These are phyloP conservation scores for Leptobrachium leishanense DNA, from an alignment of 2,113 vertebrate genomes.

Conservation along the genomic window DNA sequence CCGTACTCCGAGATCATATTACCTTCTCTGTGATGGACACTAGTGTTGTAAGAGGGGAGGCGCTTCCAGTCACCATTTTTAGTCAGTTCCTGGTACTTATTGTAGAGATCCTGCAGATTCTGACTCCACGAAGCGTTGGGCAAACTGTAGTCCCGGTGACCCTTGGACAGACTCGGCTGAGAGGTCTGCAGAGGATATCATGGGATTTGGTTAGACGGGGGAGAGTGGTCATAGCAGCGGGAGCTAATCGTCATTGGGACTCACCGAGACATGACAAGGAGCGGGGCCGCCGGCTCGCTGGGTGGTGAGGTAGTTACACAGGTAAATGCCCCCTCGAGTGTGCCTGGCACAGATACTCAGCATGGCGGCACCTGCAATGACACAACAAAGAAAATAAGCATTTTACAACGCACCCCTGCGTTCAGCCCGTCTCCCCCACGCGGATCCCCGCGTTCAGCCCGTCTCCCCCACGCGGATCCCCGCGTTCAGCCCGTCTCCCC, in stretches of 20 bases:
- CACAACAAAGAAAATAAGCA: background rate
- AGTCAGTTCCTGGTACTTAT: slow-evolving; percentile 68
- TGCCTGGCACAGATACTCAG: slow-evolving; percentile 2
- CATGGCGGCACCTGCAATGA: background rate
- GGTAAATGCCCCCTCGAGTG: background rate
- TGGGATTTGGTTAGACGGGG: background rate
- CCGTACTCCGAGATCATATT: too few relatives aligned
- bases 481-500: too few relatives aligned
- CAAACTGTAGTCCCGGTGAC: slow-evolving; percentile 68
- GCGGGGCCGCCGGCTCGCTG: fast-evolving
- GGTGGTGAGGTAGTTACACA: background rate
- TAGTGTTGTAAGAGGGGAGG: slow-evolving; percentile 64
- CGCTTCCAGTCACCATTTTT: slow-evolving; percentile 67
- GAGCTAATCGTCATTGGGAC: background rate
- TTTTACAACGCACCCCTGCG: too few relatives aligned
- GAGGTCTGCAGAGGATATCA: slow-evolving; percentile 34
- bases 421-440: too few relatives aligned
- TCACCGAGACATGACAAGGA: slow-evolving; percentile 4
- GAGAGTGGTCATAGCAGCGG: too few relatives aligned
- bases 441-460: too few relatives aligned
- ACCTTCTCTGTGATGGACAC: too few relatives aligned
- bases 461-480: too few relatives aligned
- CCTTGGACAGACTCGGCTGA: slow-evolving; percentile 17
- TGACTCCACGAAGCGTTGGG: slow-evolving; percentile 80
- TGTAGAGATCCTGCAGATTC: slow-evolving; percentile 70